phyloP scores from a whole-genome alignment of 2,113 vertebrate species.

The Spea bombifrons region DNA sequence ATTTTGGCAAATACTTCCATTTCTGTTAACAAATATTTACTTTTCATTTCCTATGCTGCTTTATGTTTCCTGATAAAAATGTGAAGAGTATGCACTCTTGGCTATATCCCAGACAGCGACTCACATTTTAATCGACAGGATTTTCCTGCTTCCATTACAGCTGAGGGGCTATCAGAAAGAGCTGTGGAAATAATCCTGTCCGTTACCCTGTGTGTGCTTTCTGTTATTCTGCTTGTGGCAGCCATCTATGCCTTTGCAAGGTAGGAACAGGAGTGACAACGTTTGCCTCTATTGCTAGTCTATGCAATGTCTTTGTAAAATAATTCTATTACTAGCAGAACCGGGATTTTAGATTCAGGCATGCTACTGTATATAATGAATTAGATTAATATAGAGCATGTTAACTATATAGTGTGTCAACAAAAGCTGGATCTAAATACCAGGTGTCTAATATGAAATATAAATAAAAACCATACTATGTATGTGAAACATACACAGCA shows the following conservation, averaged over 20 bases:
- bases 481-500: no score
- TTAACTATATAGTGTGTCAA: no score
- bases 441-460: no score
- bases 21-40: constrained; percentile 5
- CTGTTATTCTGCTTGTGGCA: constrained; percentile 80
- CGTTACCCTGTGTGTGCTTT: constrained; percentile 85
- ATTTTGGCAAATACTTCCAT: no score
- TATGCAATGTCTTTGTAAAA: neutral
- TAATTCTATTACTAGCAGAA: no score
- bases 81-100: neutral
- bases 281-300: neutral
- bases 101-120: neutral
- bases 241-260: constrained; percentile 86
- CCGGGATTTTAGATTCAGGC: no score
- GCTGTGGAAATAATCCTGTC: constrained; percentile 90
- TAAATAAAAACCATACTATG: no score
- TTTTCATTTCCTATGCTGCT: constrained; percentile 19
- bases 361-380: no score
- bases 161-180: constrained; percentile 75
- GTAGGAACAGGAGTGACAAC: constrained; percentile 63
- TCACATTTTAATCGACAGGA: constrained; percentile 25
- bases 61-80: constrained; percentile 6
- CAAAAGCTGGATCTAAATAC: no score
- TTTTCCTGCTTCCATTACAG: constrained; percentile 62
- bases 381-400: no score